Conservation (phyloP, 2,113 vertebrate genomes). For the Cariama cristata region DNA sequence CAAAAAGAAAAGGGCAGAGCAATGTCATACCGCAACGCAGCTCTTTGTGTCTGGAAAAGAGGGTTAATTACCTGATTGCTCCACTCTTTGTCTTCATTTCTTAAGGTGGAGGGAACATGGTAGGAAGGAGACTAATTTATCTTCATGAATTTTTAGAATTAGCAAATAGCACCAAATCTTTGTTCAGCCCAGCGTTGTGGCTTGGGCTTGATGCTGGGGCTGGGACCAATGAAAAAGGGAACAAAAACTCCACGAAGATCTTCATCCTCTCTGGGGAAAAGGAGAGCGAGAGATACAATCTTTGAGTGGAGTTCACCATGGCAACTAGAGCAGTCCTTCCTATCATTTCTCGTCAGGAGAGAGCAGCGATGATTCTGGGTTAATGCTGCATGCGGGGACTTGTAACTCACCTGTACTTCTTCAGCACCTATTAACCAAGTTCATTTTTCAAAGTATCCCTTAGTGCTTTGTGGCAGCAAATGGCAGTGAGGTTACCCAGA, state of each 20-base stretch:
- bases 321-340: neutral
- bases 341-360: neutral
- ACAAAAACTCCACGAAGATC: neutral
- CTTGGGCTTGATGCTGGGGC: neutral
- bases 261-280: neutral
- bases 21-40: constrained; percentile 61
- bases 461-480: neutral
- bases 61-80: constrained; percentile 64
- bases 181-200: neutral
- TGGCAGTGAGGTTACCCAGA: neutral
- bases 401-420: neutral
- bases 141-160: constrained; percentile 38
- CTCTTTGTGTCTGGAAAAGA: constrained; percentile 29
- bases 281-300: neutral
- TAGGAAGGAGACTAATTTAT: constrained; percentile 29
- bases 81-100: constrained; percentile 46
- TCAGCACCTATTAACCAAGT: neutral
- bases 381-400: neutral
- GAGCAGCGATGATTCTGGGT: neutral
- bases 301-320: constrained; percentile 8
- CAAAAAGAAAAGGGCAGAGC: constrained; percentile 60
- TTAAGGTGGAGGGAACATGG: neutral
- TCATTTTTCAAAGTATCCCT: neutral
- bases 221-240: neutral
- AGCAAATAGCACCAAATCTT: neutral